Conservation (phyloP, 2,113 vertebrate species). For the Papio anubis region DNA sequence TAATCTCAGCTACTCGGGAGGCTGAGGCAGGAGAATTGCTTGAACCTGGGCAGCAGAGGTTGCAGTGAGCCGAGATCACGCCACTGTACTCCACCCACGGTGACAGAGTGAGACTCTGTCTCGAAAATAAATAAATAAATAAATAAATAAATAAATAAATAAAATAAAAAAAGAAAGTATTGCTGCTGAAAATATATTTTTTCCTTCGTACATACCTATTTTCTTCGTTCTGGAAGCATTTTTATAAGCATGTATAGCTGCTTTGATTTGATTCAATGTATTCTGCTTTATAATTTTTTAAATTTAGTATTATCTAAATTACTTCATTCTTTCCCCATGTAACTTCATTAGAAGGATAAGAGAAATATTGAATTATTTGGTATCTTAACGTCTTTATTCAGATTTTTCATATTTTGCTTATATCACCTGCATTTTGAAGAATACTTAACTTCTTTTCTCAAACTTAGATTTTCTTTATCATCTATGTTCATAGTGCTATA, state of each 20-base stretch:
- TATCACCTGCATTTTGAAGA: not conserved
- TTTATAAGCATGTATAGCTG: not conserved
- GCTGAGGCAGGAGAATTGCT: no score
- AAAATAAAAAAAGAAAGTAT: not conserved
- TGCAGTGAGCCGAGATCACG: no score
- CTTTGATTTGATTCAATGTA: no score
- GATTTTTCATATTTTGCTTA: not conserved
- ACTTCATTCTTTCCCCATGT: not conserved
- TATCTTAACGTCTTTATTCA: not conserved
- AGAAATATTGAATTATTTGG: not conserved
- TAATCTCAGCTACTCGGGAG: no score
- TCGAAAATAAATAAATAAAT: no score
- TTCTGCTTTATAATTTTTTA: not conserved
- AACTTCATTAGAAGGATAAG: not conserved
- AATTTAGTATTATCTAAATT: not conserved
- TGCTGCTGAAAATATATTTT: not conserved
- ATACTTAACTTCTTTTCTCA: not conserved
- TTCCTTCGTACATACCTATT: not conserved
- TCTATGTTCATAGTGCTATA: not conserved
- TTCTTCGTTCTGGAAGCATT: not conserved
- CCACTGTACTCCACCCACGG: no score
- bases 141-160: no score
- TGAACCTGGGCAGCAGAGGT: no score
- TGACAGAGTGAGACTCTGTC: no score
- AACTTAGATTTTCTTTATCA: not conserved